A percentile compares a stretch with the other conserved stretches of the same genome.
phyloP scores from a whole-genome alignment of 1,140 invertebrate species.

The Ridgeia piscesae region DNA sequence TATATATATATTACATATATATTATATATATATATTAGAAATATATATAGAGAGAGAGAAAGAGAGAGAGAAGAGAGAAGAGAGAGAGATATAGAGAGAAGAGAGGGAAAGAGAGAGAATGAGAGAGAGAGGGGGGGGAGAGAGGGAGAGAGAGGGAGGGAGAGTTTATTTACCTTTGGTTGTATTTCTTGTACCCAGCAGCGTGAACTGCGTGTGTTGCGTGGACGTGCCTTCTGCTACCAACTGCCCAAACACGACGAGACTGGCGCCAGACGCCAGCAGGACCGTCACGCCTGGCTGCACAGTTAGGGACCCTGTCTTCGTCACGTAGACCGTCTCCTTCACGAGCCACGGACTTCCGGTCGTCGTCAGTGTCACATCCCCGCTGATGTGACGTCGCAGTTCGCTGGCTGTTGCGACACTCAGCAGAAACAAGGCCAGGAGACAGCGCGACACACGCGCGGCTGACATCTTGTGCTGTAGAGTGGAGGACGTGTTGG shows the following conservation, averaged over 20 bases:
- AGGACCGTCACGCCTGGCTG: background rate
- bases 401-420: background rate
- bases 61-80: no score
- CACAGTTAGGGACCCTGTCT: background rate
- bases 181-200: background rate
- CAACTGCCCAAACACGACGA: background rate
- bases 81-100: no score
- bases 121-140: no score
- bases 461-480: background rate
- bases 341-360: background rate
- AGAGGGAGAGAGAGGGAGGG: no score
- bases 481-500: background rate
- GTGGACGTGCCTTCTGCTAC: background rate
- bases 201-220: background rate
- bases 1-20: no score
- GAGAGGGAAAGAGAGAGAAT: no score
- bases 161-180: background rate
- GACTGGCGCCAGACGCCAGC: background rate
- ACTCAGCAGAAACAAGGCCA: background rate
- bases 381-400: background rate
- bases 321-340: background rate
- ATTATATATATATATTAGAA: no score
- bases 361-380: background rate
- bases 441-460: background rate
- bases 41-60: no score